These are phyloP conservation scores for Idris sp. DNA, from an alignment of 1,140 invertebrate species.

Conservation along the genomic window DNA sequence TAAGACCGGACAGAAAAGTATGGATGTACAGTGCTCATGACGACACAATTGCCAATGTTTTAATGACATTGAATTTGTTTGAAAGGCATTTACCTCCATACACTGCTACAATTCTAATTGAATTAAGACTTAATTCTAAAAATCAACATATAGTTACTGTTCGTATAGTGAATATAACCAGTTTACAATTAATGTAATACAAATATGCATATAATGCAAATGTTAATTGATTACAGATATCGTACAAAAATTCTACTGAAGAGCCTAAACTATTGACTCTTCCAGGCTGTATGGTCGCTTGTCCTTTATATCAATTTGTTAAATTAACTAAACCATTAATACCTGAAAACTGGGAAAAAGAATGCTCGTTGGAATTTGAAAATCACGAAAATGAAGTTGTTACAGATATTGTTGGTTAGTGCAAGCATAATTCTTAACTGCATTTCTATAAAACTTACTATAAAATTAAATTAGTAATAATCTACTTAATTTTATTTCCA, in stretches of 20 bases:
- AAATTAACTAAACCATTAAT: conserved; percentile 77
- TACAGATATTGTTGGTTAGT: conserved; percentile 70
- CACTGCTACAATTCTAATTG: conserved; percentile 84
- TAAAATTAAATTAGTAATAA: too few relatives aligned
- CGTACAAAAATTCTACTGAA: conserved; percentile 81
- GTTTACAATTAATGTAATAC: too few relatives aligned
- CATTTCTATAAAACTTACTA: too few relatives aligned
- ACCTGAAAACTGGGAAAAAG: conserved; percentile 80
- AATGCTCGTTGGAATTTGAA: conserved; percentile 75
- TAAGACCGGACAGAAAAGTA: conserved; percentile 81
- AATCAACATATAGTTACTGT: conserved; percentile 76
- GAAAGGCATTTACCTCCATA: conserved; percentile 87
- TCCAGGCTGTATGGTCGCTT: conserved; percentile 80
- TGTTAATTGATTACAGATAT: conserved; percentile 76
- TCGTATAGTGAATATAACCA: too few relatives aligned
- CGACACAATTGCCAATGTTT: conserved; percentile 86
- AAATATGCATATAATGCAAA: too few relatives aligned
- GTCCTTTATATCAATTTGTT: conserved; percentile 80
- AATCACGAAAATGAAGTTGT: conserved; percentile 63
- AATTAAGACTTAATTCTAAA: conserved; percentile 79
- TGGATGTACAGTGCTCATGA: conserved; percentile 91
- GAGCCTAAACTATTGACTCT: conserved; percentile 79
- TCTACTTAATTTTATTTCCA: conserved; percentile 63
- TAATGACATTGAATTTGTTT: conserved; percentile 86
- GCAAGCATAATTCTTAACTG: too few relatives aligned